Evolutionary conservation across 2,797 vertebrate genomes (phyloP).

Genomic region (Chiroxiphia lanceolata): DNA sequence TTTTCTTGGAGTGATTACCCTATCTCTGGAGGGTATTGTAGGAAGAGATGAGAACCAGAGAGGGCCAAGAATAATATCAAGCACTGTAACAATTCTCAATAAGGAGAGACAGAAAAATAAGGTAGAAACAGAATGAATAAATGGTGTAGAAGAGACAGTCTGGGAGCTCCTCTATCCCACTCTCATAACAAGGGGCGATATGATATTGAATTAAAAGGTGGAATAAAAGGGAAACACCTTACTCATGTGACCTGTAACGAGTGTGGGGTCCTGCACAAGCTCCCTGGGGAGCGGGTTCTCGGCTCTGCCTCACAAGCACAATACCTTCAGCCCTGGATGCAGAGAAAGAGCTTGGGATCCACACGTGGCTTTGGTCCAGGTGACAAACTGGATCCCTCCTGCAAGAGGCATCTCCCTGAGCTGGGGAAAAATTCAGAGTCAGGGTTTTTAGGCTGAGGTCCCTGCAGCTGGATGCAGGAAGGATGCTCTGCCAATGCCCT

Average conservation of each 20-base stretch:
- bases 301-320: not conserved
- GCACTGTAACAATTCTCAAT: constrained; percentile 30
- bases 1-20: constrained; percentile 58
- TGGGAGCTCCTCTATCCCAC: not conserved
- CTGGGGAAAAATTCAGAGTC: not conserved
- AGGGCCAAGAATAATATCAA: constrained; percentile 37
- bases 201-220: not conserved
- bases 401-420: not conserved
- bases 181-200: not conserved
- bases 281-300: not conserved
- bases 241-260: not conserved
- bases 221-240: not conserved
- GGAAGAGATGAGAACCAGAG: constrained; percentile 35
- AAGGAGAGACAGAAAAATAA: constrained; percentile 52
- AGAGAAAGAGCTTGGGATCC: not conserved
- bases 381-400: not conserved
- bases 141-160: constrained; percentile 32
- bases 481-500: not conserved
- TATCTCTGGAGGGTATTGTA: constrained; percentile 45
- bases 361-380: not conserved
- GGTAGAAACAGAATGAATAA: constrained; percentile 54
- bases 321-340: not conserved
- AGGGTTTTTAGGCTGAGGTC: not conserved
- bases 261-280: rapidly evolving
- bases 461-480: rapidly evolving